A percentile compares a stretch with the other conserved stretches of the same genome.
Conservation (phyloP, 2,888 invertebrate genomes). For the Drepanosiphum platanoidis region DNA sequence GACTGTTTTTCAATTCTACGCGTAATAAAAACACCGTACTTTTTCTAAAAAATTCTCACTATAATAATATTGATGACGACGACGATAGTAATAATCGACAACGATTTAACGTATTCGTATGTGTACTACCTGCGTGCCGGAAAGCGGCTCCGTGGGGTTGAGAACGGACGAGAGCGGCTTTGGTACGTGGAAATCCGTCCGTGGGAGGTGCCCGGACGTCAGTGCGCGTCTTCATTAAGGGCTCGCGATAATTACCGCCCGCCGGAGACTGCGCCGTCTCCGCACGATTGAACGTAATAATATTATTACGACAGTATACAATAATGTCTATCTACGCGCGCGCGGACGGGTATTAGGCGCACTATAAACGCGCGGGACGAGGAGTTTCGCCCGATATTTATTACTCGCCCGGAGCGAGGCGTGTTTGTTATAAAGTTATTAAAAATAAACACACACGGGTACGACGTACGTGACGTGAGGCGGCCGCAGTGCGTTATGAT, state of each 20-base stretch:
- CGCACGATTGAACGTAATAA: background rate
- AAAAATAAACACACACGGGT: background rate
- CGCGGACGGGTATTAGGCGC: background rate
- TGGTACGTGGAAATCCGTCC: background rate
- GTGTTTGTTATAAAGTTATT: background rate
- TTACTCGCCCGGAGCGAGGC: background rate
- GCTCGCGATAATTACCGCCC: background rate
- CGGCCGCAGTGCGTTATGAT: background rate
- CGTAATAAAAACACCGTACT: too few relatives aligned
- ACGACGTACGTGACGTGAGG: too few relatives aligned
- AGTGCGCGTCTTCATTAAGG: conserved; percentile 27
- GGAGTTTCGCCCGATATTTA: background rate
- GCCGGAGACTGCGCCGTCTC: background rate
- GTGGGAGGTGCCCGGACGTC: conserved; percentile 19
- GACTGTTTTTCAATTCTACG: too few relatives aligned
- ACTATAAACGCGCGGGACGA: background rate
- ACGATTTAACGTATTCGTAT: too few relatives aligned
- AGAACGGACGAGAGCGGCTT: too few relatives aligned
- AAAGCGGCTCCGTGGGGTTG: too few relatives aligned
- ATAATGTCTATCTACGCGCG: too few relatives aligned
- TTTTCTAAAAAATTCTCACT: too few relatives aligned
- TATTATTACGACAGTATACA: too few relatives aligned
- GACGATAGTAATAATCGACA: too few relatives aligned
- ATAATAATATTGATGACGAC: too few relatives aligned
- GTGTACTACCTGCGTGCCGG: too few relatives aligned